Percentiles rank a stretch among this genome's conserved stretches.
Evolutionary conservation across 1,140 invertebrate species (phyloP).

Genomic region (Nephila pilipes): DNA sequence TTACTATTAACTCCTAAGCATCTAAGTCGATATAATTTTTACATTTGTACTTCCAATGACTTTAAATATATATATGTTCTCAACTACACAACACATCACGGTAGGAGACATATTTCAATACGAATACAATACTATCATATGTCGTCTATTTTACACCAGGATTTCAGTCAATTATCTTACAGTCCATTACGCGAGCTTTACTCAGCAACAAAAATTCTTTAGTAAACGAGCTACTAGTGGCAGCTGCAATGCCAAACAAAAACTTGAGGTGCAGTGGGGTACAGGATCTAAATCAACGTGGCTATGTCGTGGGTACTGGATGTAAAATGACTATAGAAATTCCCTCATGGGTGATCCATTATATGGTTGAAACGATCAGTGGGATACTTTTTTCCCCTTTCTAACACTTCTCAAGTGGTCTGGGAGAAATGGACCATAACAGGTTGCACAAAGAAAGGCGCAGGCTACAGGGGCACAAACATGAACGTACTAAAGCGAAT

Average conservation of each 20-base stretch:
- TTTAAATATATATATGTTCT: too few species aligned
- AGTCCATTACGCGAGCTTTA: conserved; percentile 46
- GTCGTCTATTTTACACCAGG: neutral
- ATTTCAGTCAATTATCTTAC: conserved; percentile 55
- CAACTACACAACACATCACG: too few species aligned
- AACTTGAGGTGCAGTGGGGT: neutral
- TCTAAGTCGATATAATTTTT: too few species aligned
- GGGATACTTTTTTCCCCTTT: conserved; percentile 8
- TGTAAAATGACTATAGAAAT: conserved; percentile 25
- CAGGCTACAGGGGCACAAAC: neutral
- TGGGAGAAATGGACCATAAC: conserved; percentile 68
- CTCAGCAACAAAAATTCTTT: neutral
- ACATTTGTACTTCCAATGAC: too few species aligned
- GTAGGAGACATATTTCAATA: too few species aligned
- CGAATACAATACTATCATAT: too few species aligned
- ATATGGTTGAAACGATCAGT: conserved; percentile 44
- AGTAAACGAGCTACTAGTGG: too few species aligned
- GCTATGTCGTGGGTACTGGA: conserved; percentile 24
- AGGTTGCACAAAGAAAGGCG: neutral
- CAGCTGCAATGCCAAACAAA: conserved; percentile 30
- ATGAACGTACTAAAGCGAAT: neutral
- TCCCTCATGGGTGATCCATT: conserved; percentile 14
- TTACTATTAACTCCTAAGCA: too few species aligned
- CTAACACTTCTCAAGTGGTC: conserved; percentile 58
- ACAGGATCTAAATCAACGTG: conserved; percentile 27